Base-by-base conservation (phyloP, 2,113 vertebrate species). In the Empidonax traillii region DNA sequence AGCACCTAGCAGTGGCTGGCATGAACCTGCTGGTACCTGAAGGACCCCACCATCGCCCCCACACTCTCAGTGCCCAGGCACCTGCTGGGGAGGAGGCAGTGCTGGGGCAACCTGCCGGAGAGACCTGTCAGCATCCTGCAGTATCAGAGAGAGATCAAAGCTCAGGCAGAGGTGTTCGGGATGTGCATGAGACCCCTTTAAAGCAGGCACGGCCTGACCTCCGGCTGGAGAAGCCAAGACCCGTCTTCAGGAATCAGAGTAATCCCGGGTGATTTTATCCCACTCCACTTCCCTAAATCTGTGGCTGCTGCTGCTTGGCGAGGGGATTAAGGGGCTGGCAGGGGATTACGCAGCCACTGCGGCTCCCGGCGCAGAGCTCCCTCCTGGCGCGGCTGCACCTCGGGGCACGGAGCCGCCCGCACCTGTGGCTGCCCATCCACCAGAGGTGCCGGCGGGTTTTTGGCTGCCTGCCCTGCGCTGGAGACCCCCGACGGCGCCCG, bases 191-290 rank as follows among this genome's bases (percentile, higher is more conserved):
- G 43, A 85, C 73, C 88, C 86, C 91, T 96, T 95, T 95, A 94
- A 91, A 82, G 22, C 63, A 84, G 59, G 78, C 87, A 84, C 0
- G 9, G 76, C 65, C 84, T 94, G 24, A 90, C 90, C 84, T 96
- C 97, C 43, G 82, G 97, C 96, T 97, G 97, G 97, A 97, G 73
- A 82, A 83, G 69, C 90, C 25, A 28, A 92, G 96, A 85, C 96
- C 98, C 96, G 91, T 98, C 98, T 98, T 97, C 97, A 97, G 97
- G 98, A 98, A 98, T 97, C 96, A 97, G 98, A 98, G 84, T 98
- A 99, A 99, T 99, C 98, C 98, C 76, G 95, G 98, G 98, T 98
- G 98, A 98, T 98, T 98, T 98, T 96, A 95, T 96, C 95, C 94
- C 97, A 96, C 96, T 92, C 96, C 94, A 90, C 80, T 94, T 95